Evolutionary conservation across 2,797 vertebrate species (phyloP).

Genomic region (Gobio occitaniae): DNA sequence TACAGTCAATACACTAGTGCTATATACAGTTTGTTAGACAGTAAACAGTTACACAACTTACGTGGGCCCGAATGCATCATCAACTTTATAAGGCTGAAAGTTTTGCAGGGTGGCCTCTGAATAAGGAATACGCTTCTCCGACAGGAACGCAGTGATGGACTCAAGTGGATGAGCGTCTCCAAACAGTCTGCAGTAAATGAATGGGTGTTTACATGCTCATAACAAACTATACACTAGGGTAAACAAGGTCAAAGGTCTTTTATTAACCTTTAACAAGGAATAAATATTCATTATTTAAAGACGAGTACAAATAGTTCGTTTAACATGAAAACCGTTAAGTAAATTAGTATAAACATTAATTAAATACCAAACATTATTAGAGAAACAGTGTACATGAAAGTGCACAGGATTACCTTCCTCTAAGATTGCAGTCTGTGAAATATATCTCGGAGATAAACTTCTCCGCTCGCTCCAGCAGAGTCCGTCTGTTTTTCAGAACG

Average conservation of each 20-base stretch:
- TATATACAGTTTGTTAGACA: neutral
- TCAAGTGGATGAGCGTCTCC: constrained; percentile 78
- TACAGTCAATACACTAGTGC: neutral
- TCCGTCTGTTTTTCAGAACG: constrained; percentile 82
- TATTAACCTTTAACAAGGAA: neutral
- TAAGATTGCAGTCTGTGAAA: constrained; percentile 93
- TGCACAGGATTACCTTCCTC: constrained; percentile 82
- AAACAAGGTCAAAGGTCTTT: constrained; percentile 13
- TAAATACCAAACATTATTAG: neutral
- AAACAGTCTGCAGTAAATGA: constrained; percentile 76
- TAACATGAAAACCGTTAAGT: neutral
- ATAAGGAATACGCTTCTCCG: constrained; percentile 79
- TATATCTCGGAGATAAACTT: constrained; percentile 89
- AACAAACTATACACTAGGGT: neutral
- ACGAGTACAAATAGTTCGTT: neutral
- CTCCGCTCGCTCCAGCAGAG: constrained; percentile 87
- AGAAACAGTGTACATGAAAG: neutral
- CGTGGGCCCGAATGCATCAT: constrained; percentile 88
- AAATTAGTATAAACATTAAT: neutral
- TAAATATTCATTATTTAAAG: no score
- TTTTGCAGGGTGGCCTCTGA: constrained; percentile 76
- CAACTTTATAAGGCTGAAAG: constrained; percentile 80
- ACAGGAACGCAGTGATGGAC: constrained; percentile 80
- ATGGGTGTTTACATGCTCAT: neutral
- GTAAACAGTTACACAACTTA: constrained; percentile 66